A percentile compares a stretch with the other conserved stretches of the same genome.
phyloP scores from a whole-genome alignment of 2,888 invertebrate species.

The Eledone cirrhosa region DNA sequence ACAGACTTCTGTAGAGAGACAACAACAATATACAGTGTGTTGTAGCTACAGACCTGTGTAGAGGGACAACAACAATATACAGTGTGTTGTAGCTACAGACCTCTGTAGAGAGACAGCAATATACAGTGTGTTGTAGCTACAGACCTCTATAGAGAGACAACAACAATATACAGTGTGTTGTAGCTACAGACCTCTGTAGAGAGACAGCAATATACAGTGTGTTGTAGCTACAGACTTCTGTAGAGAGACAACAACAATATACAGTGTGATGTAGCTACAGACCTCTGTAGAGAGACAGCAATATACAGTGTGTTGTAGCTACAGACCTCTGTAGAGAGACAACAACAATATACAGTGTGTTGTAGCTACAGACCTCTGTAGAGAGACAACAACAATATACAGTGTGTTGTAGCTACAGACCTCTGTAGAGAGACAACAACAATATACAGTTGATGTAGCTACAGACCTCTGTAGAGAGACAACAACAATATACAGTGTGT shows the following conservation, averaged over 20 bases:
- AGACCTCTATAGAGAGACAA: slow-evolving; percentile 44
- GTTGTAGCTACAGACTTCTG: slow-evolving; percentile 54
- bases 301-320: no score
- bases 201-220: no score
- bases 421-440: slow-evolving; percentile 40
- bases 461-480: slow-evolving; percentile 46
- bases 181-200: slow-evolving; percentile 52
- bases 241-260: slow-evolving; percentile 29
- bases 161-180: no score
- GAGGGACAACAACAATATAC: slow-evolving; percentile 24
- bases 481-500: no score
- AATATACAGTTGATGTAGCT: no score
- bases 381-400: slow-evolving; percentile 24
- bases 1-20: slow-evolving; percentile 46
- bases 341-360: no score
- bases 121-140: no score
- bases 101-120: slow-evolving; percentile 40
- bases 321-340: slow-evolving; percentile 46
- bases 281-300: slow-evolving; percentile 41
- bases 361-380: slow-evolving; percentile 52
- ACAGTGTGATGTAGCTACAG: no score
- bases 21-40: no score
- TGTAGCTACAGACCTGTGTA: slow-evolving; percentile 52
- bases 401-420: no score
- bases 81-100: no score